These are phyloP conservation scores for Zaprionus inermis DNA, from an alignment of 1,140 invertebrate species.

Conservation along the genomic window DNA sequence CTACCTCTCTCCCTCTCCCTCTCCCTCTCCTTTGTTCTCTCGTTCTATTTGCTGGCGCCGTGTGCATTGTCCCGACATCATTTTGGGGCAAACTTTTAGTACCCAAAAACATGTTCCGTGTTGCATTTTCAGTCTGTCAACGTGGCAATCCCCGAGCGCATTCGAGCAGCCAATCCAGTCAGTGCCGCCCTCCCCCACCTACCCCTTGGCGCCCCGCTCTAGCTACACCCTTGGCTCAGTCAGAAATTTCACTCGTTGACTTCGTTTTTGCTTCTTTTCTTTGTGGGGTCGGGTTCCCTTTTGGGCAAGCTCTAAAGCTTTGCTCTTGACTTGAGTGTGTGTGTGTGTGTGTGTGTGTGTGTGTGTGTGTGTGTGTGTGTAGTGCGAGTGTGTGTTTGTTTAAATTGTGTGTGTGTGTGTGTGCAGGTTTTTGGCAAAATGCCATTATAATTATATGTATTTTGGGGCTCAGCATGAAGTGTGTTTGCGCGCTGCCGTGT, in stretches of 20 bases:
- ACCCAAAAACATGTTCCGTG: conserved; percentile 39
- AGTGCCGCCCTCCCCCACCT: not conserved
- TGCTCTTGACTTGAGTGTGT: conserved; percentile 1
- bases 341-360: not conserved
- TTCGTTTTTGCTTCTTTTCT: conserved; percentile 1
- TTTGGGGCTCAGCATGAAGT: conserved; percentile 24
- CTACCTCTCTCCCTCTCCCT: not conserved
- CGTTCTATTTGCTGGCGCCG: not conserved
- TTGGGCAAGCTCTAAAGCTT: not conserved
- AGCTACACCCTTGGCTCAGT: not conserved
- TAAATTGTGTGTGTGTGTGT: conserved; percentile 29
- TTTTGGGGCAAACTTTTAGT: conserved; percentile 21
- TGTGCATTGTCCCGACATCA: conserved; percentile 29
- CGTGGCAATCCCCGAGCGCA: conserved; percentile 30
- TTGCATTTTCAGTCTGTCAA: conserved; percentile 44
- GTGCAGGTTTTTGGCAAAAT: conserved; percentile 67
- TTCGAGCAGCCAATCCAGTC: conserved; percentile 9
- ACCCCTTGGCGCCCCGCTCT: not conserved
- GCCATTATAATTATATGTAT: conserved; percentile 77
- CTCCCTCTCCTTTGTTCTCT: not conserved
- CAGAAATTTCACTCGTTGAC: conserved; percentile 12
- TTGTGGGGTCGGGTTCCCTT: too few species aligned
- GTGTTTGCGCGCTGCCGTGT: conserved; percentile 39
- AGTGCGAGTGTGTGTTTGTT: not conserved
- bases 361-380: not conserved